Evolutionary conservation across 1,140 invertebrate genomes (phyloP).

Genomic region (Euglossa dilemma): DNA sequence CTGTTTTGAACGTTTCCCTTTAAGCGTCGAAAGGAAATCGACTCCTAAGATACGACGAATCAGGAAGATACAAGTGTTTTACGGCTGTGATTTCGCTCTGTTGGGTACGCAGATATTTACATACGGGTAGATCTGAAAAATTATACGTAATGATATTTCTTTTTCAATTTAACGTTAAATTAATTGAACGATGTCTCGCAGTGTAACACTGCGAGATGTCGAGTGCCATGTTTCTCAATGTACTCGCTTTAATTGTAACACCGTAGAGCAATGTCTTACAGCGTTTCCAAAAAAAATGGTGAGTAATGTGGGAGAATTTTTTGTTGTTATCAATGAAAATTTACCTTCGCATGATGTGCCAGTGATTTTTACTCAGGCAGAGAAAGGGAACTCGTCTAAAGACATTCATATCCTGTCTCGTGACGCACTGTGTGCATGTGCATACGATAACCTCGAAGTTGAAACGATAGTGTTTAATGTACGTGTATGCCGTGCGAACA

Average conservation of each 20-base stretch:
- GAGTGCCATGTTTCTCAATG: not conserved
- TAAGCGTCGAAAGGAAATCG: not conserved
- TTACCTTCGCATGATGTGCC: constrained; percentile 1
- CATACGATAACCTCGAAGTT: constrained; percentile 11
- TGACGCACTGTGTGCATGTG: not conserved
- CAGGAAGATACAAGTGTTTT: not conserved
- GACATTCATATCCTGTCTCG: not conserved
- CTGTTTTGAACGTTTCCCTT: not conserved
- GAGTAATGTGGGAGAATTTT: not conserved
- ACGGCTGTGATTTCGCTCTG: no score
- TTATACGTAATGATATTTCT: not conserved
- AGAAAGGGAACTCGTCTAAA: not conserved
- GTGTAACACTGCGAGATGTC: not conserved
- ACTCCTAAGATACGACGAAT: not conserved
- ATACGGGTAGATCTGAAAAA: no score
- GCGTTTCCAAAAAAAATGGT: not conserved
- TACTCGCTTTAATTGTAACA: not conserved
- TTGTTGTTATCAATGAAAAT: no score
- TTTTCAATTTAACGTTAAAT: not conserved
- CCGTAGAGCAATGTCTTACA: not conserved
- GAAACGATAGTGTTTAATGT: not conserved
- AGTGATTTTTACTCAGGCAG: not conserved
- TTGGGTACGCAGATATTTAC: no score
- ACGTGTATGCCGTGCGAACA: not conserved
- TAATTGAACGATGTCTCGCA: not conserved